Conservation (phyloP, 2,888 invertebrate species). For the Acronicta leporina region DNA sequence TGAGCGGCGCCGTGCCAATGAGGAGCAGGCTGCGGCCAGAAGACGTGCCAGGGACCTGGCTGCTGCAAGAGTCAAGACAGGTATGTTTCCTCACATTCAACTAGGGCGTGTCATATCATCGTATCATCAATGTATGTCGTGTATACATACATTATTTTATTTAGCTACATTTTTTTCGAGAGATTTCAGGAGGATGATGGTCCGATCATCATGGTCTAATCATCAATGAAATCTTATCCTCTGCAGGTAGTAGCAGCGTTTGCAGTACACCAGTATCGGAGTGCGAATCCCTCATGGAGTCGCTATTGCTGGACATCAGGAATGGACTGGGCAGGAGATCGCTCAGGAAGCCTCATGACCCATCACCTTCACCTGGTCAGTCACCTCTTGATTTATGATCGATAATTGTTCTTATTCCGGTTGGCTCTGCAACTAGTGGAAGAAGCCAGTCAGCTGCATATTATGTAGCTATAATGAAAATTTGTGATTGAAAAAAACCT, state of each 20-base stretch:
- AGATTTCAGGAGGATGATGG: too few relatives aligned
- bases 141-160: too few relatives aligned
- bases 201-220: too few relatives aligned
- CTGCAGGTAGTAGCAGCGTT: slow-evolving; percentile 82
- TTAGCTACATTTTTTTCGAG: too few relatives aligned
- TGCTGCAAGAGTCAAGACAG: slow-evolving; percentile 64
- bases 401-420: too few relatives aligned
- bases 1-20: slow-evolving; percentile 93
- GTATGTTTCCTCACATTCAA: slow-evolving; percentile 46
- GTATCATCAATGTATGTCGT: too few relatives aligned
- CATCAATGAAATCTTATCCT: background rate
- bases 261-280: slow-evolving; percentile 93
- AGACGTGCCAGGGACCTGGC: slow-evolving; percentile 88
- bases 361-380: slow-evolving; percentile 81
- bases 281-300: slow-evolving; percentile 92
- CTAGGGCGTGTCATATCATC: too few relatives aligned
- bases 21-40: slow-evolving; percentile 95
- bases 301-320: slow-evolving; percentile 93
- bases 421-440: too few relatives aligned
- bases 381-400: background rate
- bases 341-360: slow-evolving; percentile 74
- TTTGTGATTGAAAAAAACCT: too few relatives aligned
- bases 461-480: too few relatives aligned
- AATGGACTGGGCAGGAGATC: slow-evolving; percentile 90
- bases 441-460: too few relatives aligned